These are phyloP conservation scores for Drosophila persimilis DNA, from an alignment of 1,140 invertebrate species.

Conservation along the genomic window DNA sequence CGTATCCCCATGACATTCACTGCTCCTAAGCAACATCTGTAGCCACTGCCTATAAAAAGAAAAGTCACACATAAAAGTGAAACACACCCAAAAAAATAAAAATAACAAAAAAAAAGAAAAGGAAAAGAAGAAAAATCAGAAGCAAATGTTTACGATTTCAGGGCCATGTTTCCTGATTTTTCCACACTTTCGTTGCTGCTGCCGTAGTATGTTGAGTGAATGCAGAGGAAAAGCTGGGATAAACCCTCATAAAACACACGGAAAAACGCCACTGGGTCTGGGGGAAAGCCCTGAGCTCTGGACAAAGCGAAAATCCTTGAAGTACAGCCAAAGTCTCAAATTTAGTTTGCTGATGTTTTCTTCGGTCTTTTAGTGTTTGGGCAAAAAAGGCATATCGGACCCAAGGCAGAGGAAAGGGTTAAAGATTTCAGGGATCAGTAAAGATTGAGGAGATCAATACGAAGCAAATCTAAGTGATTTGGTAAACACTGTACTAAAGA, in stretches of 20 bases:
- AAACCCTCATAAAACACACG: constrained; percentile 69
- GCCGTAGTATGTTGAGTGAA: too few relatives aligned
- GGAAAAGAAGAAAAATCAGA: constrained; percentile 42
- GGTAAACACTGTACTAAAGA: too few relatives aligned
- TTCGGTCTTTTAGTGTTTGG: not conserved
- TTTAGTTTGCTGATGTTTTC: constrained; percentile 24
- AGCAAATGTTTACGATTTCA: constrained; percentile 71
- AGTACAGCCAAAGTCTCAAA: constrained; percentile 5
- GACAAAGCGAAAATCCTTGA: too few relatives aligned
- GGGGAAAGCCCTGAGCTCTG: too few relatives aligned
- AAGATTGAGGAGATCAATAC: too few relatives aligned
- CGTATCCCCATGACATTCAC: not conserved
- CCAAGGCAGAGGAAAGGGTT: too few relatives aligned
- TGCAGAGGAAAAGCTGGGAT: constrained; percentile 38
- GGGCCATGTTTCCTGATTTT: constrained; percentile 30
- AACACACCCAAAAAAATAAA: too few relatives aligned
- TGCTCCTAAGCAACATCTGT: constrained; percentile 21
- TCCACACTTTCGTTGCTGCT: constrained; percentile 3
- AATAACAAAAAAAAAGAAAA: not conserved
- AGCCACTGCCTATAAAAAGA: constrained; percentile 32
- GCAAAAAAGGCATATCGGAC: too few relatives aligned
- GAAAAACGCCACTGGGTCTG: constrained; percentile 12
- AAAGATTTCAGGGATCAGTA: too few relatives aligned
- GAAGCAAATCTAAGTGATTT: too few relatives aligned
- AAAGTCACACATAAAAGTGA: constrained; percentile 37